phyloP scores from a whole-genome alignment of 2,113 vertebrate species.

The Garra rufa region DNA sequence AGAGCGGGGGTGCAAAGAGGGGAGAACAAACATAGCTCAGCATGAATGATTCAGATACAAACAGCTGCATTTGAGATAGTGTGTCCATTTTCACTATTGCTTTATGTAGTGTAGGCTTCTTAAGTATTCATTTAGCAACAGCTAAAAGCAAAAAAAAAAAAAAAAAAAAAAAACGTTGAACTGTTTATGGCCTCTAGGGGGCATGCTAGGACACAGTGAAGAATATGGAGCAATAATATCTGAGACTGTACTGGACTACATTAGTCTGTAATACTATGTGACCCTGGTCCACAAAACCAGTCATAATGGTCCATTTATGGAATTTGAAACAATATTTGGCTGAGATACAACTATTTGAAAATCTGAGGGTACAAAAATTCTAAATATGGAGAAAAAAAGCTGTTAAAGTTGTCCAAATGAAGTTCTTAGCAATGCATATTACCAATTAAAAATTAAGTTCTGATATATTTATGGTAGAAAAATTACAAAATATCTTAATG shows the following conservation, averaged over 20 bases:
- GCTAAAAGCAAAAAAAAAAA: neutral
- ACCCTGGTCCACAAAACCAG: no score
- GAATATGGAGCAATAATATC: neutral
- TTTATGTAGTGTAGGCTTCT: neutral
- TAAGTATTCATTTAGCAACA: neutral
- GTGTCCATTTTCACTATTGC: neutral
- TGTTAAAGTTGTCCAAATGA: no score
- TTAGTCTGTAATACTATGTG: no score
- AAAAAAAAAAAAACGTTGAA: neutral
- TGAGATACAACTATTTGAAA: no score
- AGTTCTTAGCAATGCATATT: no score
- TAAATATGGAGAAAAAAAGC: no score
- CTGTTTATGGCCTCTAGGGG: slow-evolving; percentile 41
- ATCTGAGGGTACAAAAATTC: no score
- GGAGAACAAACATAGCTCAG: neutral
- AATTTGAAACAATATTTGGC: no score
- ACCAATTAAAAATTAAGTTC: no score
- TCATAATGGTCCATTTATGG: no score
- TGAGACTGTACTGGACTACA: neutral
- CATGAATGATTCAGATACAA: neutral
- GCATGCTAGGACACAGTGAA: slow-evolving; percentile 42
- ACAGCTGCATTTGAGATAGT: neutral
- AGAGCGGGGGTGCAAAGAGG: neutral
- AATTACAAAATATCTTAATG: no score
- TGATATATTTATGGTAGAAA: no score